Base-by-base conservation (phyloP, 2,888 invertebrate species). In the Acanthosepion lycidas region DNA sequence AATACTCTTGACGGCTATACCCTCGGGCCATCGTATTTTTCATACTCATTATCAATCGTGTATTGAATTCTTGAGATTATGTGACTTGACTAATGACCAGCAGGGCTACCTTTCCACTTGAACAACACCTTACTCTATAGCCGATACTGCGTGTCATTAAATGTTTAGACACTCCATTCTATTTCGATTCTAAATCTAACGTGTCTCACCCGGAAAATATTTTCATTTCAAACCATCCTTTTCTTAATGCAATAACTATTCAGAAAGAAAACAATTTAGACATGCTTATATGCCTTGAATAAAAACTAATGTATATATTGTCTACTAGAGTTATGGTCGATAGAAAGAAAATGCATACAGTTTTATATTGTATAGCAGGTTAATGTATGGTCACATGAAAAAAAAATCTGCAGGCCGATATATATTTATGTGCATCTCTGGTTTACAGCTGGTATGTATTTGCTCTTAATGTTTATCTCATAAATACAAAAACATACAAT, bases 41-140 rank as follows among this genome's bases (percentile, higher is more conserved):
- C 12, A 78, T 78, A 78, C 78, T 78, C 78, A 78, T 78, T 78
- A 78, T 78, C 78, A 78, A 78, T 33, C n/a, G 78, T 78, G 33
- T 78, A 78, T 78, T 78, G 78, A 78, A n/a, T 78, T 78, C 78
- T 78, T 78, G 78, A 78, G 78, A 78, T n/a, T 78, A 78, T 78
- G 78, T 78, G 78, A 78, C 78, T 78, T 78, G n/a, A 78, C 78
- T 78, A 78, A 78, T 33, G 78, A 78, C 78, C 78, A 78, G 78
- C 5, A 78, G 78, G 15, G 78, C n/a, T 78, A 78, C n/a, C n/a
- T n/a, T 78, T 78, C 78, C 78, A 78, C n/a, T 78, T 78, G 78
- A n/a, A 18, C 78, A 78, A 33, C 12, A 12, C 9, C 5, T 33
- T 78, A 15, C 33, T 18, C 33, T 78, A 78, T 28, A 78, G n/a